Percentiles rank a stretch among this genome's conserved stretches.
Conservation (phyloP, 2,113 vertebrate species). For the Hoplias malabaricus region DNA sequence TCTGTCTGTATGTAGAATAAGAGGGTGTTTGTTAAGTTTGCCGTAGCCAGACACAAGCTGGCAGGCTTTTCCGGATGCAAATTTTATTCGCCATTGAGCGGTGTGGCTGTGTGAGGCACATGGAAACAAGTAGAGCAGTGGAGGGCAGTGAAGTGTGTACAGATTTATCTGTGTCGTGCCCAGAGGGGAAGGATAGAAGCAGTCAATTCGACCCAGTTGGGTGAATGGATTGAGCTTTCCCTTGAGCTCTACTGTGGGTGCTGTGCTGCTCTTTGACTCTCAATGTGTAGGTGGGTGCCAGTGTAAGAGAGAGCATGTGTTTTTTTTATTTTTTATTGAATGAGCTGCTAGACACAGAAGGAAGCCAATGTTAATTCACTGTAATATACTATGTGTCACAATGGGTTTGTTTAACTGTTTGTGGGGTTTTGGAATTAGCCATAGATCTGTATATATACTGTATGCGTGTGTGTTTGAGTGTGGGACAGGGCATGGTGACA, state of each 20-base stretch:
- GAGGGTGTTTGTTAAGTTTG: neutral
- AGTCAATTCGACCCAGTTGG: neutral
- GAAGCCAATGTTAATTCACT: neutral
- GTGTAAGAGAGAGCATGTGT: neutral
- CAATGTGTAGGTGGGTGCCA: neutral
- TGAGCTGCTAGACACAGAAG: neutral
- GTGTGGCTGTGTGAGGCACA: neutral
- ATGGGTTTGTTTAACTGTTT: neutral
- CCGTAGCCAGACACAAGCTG: neutral
- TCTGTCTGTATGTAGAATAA: neutral
- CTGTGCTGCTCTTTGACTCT: neutral
- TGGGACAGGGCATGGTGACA: constrained; percentile 28
- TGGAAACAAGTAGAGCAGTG: neutral
- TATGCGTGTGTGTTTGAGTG: constrained; percentile 16
- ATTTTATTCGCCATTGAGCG: neutral
- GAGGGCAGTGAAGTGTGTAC: constrained; percentile 18
- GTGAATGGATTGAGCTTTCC: neutral
- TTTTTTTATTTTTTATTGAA: neutral
- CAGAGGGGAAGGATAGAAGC: constrained; percentile 7
- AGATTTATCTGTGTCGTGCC: constrained; percentile 2
- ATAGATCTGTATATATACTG: constrained; percentile 21
- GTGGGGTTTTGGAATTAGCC: neutral
- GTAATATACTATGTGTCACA: neutral
- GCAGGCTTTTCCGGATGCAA: constrained; percentile 28
- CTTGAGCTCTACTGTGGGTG: neutral